Percentiles rank a stretch among this genome's conserved stretches.
Conservation (phyloP, 2,888 invertebrate genomes). For the Pogonocherus hispidulus region DNA sequence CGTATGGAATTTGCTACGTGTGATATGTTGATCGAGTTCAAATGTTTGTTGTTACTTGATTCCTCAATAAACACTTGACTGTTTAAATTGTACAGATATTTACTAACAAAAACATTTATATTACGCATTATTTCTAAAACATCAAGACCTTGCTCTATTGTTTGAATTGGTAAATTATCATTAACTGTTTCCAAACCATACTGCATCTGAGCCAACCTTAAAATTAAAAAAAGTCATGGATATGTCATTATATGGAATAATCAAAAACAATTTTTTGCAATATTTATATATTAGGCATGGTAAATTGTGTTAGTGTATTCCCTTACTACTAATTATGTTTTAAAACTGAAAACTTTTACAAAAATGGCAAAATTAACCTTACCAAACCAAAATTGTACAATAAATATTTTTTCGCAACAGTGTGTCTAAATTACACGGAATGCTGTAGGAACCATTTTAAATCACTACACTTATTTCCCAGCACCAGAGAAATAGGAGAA, state of each 20-base stretch:
- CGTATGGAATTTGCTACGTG: conserved; percentile 97
- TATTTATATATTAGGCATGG: too few relatives aligned
- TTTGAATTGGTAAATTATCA: conserved; percentile 95
- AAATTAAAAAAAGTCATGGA: conserved; percentile 38
- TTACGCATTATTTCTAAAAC: conserved; percentile 97
- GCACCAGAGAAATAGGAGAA: too few relatives aligned
- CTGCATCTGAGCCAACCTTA: conserved; percentile 83
- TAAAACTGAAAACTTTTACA: too few relatives aligned
- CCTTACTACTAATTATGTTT: too few relatives aligned
- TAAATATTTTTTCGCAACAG: too few relatives aligned
- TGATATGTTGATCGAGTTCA: conserved; percentile 94
- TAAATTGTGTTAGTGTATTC: too few relatives aligned
- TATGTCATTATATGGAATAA: neutral
- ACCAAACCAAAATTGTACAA: too few relatives aligned
- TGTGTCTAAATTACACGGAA: too few relatives aligned
- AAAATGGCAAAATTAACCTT: too few relatives aligned
- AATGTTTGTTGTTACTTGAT: conserved; percentile 90
- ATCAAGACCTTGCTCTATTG: conserved; percentile 96
- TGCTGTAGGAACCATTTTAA: too few relatives aligned
- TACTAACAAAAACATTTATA: conserved; percentile 93
- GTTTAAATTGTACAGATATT: conserved; percentile 95
- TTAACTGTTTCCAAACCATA: conserved; percentile 87
- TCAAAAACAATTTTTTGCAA: too few relatives aligned
- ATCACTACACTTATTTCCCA: too few relatives aligned
- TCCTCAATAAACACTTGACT: conserved; percentile 96